Conservation (phyloP, 1,140 invertebrate genomes). For the Drosophila elegans region DNA sequence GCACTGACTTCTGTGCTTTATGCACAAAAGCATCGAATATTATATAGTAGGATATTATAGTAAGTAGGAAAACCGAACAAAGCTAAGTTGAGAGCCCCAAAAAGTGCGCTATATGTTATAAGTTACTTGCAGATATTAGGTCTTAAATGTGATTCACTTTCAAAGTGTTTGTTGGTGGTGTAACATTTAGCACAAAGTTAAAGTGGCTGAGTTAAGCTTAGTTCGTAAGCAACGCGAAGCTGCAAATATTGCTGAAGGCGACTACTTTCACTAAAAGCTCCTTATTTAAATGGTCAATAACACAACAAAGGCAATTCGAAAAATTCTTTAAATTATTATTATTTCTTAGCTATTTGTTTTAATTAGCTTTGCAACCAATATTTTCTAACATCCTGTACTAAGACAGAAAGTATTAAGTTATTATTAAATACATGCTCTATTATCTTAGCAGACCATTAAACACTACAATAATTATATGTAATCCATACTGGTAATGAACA, state of each 20-base stretch:
- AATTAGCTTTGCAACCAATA: too few species aligned
- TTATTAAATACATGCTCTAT: too few species aligned
- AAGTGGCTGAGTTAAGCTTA: not conserved
- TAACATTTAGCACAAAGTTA: not conserved
- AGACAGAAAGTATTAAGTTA: too few species aligned
- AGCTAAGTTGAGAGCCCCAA: too few species aligned
- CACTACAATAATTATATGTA: too few species aligned
- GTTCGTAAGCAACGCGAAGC: not conserved
- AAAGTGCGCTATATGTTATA: not conserved
- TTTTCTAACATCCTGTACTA: too few species aligned
- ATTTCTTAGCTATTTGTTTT: too few species aligned
- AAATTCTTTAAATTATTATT: too few species aligned
- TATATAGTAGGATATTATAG: too few species aligned
- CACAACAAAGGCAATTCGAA: not conserved
- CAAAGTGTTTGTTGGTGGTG: not conserved
- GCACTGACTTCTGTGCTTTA: not conserved
- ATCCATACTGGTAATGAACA: not conserved
- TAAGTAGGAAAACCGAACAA: constrained; percentile 2
- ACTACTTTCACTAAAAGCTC: not conserved
- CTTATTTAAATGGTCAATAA: not conserved
- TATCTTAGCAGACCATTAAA: too few species aligned
- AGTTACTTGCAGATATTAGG: not conserved
- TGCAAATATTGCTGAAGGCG: not conserved
- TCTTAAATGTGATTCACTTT: not conserved
- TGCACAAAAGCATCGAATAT: not conserved